These are phyloP conservation scores for Mus spicilegus DNA, from an alignment of 2,113 vertebrate species.

Conservation along the genomic window DNA sequence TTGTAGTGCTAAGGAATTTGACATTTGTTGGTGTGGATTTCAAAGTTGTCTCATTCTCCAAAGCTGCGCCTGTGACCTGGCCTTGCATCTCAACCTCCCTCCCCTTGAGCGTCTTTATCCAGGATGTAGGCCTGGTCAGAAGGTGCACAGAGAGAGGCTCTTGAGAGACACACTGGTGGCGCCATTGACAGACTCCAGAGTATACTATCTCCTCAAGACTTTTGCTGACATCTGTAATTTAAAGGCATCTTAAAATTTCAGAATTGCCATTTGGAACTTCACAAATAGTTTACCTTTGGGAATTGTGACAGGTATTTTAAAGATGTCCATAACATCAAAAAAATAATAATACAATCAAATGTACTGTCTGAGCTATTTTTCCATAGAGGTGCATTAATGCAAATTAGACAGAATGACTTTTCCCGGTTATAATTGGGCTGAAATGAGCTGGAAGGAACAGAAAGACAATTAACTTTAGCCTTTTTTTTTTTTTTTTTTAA, in stretches of 20 bases:
- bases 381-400: constrained; percentile 85
- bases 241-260: constrained; percentile 54
- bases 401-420: constrained; percentile 90
- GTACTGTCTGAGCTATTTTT: constrained; percentile 83
- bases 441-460: constrained; percentile 95
- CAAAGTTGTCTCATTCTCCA: neutral
- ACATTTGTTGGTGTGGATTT: neutral
- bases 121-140: neutral
- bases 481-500: constrained; percentile 87
- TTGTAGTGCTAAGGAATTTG: neutral
- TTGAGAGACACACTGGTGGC: neutral
- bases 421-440: constrained; percentile 91
- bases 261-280: constrained; percentile 67
- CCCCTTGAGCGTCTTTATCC: constrained; percentile 22
- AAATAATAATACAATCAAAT: constrained; percentile 68
- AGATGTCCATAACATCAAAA: constrained; percentile 72
- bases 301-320: constrained; percentile 73
- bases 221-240: constrained; percentile 66
- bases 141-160: neutral
- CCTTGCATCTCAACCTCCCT: neutral
- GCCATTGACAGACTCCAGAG: neutral
- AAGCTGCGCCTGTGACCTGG: neutral
- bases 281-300: constrained; percentile 55
- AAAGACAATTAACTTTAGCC: constrained; percentile 93
- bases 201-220: neutral